Base-by-base conservation (phyloP, 2,113 vertebrate species). In the Poeciliopsis prolifica region DNA sequence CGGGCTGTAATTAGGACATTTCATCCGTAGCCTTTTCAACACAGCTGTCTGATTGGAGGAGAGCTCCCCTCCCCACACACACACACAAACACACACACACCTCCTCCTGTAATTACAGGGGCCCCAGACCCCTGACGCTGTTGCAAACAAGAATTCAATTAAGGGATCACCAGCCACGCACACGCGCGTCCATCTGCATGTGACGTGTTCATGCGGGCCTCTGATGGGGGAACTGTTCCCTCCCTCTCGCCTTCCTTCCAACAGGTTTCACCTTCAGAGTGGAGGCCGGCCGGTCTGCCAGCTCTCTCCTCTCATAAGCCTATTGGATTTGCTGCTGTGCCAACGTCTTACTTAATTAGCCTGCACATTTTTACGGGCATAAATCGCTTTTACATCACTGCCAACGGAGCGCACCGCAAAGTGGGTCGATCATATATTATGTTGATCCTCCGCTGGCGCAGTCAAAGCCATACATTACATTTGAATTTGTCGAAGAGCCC, bases 401-500 rank as follows among this genome's bases (percentile, higher is more conserved):
- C 87, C 91, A 93, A 54, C 75, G 28, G 78, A 88, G 85, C 65
- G 77, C 83, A 71, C 77, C 33, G 87, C 89, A 89, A 92, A 93
- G 91, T 92, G 92, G 92, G 92, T 91, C 89, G 91, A 89, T 92
- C 86, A 85, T 92, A 90, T 92, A 91, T 92, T 88, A 88, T 80
- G 90, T 76, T 89, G 91, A 92, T 93, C 91, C 85, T 90, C 84
- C 78, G 86, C 33, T 90, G 91, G 88, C 88, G 78, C 85, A 64
- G 76, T 88, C 72, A 72, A 78, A 92, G 85, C 89, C 87, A 76
- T 90, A 92, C 90, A 89, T 92, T 90, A 92, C 90, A 84, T 91
- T 79, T 85, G 90, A 89, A 90, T 91, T 86, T 90, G 91, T 88
- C 60, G 84, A 88, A 82, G 88, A 86, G 89, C 86, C 29, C 74